Percentiles rank a stretch among this genome's conserved stretches.
These are phyloP conservation scores for Xestia c-nigrum DNA, from an alignment of 2,888 invertebrate genomes.

Conservation along the genomic window DNA sequence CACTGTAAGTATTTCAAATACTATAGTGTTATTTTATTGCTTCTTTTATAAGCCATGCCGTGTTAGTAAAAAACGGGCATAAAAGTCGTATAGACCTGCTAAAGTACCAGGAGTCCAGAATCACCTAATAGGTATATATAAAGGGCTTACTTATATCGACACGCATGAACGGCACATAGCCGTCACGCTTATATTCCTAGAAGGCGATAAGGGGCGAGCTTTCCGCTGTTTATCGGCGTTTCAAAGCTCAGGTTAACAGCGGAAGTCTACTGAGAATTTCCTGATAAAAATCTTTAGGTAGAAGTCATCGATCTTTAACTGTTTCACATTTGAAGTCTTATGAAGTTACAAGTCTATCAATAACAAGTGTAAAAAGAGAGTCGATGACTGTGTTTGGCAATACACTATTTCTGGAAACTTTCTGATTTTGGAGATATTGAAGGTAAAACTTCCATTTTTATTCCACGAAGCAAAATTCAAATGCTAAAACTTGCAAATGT, in stretches of 20 bases:
- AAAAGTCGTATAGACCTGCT: background rate
- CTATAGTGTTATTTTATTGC: background rate
- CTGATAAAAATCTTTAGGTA: conserved; percentile 36
- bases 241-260: conserved; percentile 25
- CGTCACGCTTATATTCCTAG: conserved; percentile 32
- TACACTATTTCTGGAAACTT: background rate
- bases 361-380: background rate
- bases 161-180: conserved; percentile 15
- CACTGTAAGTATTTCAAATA: background rate
- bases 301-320: background rate
- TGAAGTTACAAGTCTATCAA: background rate
- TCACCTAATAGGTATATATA: background rate
- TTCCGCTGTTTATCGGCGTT: conserved; percentile 34
- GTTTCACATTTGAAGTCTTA: background rate
- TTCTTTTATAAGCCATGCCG: too few relatives aligned
- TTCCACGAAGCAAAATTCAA: background rate
- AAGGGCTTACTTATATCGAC: conserved; percentile 12
- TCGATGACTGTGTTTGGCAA: background rate
- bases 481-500: background rate
- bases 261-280: conserved; percentile 41
- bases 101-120: background rate
- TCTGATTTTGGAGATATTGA: background rate
- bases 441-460: background rate
- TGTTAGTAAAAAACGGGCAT: background rate
- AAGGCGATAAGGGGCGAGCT: conserved; percentile 34